Base-by-base conservation (phyloP, 2,888 invertebrate species). In the Heliconius charithonia region DNA sequence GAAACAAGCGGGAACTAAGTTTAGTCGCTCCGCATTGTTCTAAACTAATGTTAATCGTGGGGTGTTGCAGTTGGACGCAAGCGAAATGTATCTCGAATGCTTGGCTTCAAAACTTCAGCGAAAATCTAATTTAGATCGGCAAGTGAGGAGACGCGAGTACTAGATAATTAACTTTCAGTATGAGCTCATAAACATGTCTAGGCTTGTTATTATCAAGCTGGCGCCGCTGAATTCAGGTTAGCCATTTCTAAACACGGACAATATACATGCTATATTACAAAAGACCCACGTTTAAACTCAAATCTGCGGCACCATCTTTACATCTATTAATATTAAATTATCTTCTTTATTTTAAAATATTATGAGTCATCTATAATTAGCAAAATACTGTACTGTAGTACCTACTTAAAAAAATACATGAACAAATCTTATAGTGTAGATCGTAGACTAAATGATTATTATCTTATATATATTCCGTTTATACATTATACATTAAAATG, bases 31-130 rank as follows among this genome's bases (percentile, higher is more conserved):
- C 79, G 85, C 88, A 89, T 89, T 91, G 90, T 92, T 91, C 87
- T 85, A 86, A 89, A 90, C 89, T 89, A 88, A 89, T 91, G 89
- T 89, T 89, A 88, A 89, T 89, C 87, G 86, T 82, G 84, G 86
- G 84, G 84, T 88, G 88, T 89, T 89, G 87, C 86, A 88, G 87
- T 88, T 88, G 87, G 87, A 86, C 85, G 83, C 86, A 85, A 85
- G 82, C 84, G 85, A 87, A 86, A 86, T 83, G 81, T 81, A 82
- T 84, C 85, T 83, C 82, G 82, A 79, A 85, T 83, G 84, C 83
- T 86, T 86, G 81, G 84, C 84, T 87, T 86, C 85, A 84, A 87
- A 88, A 89, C 86, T 89, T 87, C 85, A 85, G 81, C 79, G 85
- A 85, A 88, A 86, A 87, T 87, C 87, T 87, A 89, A 89, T 89